Base-by-base conservation (phyloP, 2,888 invertebrate genomes). In the Drosophila robusta region DNA sequence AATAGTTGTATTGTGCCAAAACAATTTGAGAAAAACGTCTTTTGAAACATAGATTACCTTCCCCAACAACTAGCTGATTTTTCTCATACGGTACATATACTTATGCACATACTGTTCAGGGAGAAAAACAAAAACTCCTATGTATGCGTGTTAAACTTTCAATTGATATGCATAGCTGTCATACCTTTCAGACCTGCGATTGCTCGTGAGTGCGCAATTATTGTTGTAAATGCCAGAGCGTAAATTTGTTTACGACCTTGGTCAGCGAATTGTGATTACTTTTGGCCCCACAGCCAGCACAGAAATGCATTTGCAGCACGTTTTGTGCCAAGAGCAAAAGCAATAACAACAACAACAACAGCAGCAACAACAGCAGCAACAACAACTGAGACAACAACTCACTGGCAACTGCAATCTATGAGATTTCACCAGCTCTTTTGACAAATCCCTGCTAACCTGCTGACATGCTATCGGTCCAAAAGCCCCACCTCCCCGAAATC, bases 391-490 rank as follows among this genome's bases (percentile, higher is more conserved):
- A 8, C 24, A 51, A 54, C 38, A 49, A 32, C 47, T 26, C 47
- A 24, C 42, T 18, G 34, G 50, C 49, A 51, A 52, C 32, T 36
- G 70, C 51, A 44, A 51, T 60, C 54, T 58, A 54, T 41, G 41
- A 80, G 77, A 82, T 82, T 82, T 82, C 81, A 70, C 87, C 75
- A 64, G 61, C 67, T 58, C 36, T 74, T 76, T 80, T 80, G 78
- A 78, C 87, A 87, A 84, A 82, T 82, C 84, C 87, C 82, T 82
- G 87, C 84, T 82, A 87, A 84, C 82, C 87, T 63, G 82, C 78
- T 87, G 82, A 87, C 87, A 84, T 82, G 87, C 66, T 78, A 85
- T 75, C 49, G 68, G 58, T 44, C 24, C 56, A 63, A 52, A 44
- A 36, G 45, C 62, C 46, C 52, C 70, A 41, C 75, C 74, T 63